Base-by-base conservation (phyloP, 2,797 vertebrate species). In the Microtus obscurus region DNA sequence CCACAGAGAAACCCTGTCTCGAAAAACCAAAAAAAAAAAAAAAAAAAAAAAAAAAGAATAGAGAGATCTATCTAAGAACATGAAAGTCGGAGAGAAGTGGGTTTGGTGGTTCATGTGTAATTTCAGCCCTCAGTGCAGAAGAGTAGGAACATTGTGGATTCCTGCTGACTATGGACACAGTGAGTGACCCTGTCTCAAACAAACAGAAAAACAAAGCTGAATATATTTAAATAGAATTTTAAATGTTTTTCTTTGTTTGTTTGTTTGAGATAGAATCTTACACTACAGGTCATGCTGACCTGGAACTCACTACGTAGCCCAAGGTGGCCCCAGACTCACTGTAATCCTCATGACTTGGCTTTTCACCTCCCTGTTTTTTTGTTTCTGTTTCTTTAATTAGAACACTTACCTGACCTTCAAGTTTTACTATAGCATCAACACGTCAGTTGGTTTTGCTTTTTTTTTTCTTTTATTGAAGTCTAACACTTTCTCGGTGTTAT, bases 391-490 rank as follows among this genome's bases (percentile, higher is more conserved):
- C 56, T 69, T 65, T 80, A 23, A 9, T 65, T 87, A 14, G 23
- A 80, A 37, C 27, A 40, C 31, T 76, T 79, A 25, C 5, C 19
- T 78, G 27, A 5, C 16, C 12, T 4, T 43, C 31, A 76, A 14
- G 19, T 79, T 91, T 79, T 5, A 63, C n/a, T 23, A 1, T 56
- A 21, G 37, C 56, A 45, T 87, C 27, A 89, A 63, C 82, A 69
- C 11, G 21, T 45, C 40, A 83, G 11, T 21, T 65, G 10, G 10
- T 34, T 19, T 23, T 17, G 8, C 9, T 87, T 53, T 11, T 37
- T 59, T 93, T 76, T 27, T 17, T 83, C 80, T 93, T 45, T 37
- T 87, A 56, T 9, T 89, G 4, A 74, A 91, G 21, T 94, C n/a
- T 73, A 40, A 73, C 45, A 59, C 19, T n/a, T 92, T 90, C 71